These are phyloP conservation scores for Acestrorhynchus altus DNA, from an alignment of 2,797 vertebrate species.

Conservation along the genomic window DNA sequence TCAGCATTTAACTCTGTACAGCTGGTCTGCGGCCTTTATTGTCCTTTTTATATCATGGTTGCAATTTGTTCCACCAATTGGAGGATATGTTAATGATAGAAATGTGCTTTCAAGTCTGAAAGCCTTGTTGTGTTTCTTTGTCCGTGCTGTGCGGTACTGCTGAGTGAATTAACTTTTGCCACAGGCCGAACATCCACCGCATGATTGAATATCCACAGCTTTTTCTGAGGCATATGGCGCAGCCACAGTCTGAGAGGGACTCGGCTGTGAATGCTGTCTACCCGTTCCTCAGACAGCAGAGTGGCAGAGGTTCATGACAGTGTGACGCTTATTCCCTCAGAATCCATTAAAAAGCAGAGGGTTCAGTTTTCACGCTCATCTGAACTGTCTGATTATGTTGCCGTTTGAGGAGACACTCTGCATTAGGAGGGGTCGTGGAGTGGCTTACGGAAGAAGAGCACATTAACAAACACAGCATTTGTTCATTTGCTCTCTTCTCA, in stretches of 20 bases:
- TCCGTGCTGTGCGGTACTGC: not conserved
- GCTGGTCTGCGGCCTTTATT: not conserved
- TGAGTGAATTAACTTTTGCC: slow-evolving; percentile 21
- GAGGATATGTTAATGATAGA: not conserved
- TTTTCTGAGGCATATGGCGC: not conserved
- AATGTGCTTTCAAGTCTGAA: not conserved
- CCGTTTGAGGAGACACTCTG: slow-evolving; percentile 38
- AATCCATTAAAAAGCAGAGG: slow-evolving; percentile 47
- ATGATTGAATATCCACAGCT: slow-evolving; percentile 1
- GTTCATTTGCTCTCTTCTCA: not conserved
- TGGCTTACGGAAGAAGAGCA: not conserved
- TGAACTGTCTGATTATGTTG: slow-evolving; percentile 53
- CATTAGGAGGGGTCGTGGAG: slow-evolving; percentile 7
- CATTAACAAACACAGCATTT: slow-evolving; percentile 7
- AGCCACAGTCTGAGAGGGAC: not conserved
- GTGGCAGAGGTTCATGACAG: slow-evolving; percentile 18
- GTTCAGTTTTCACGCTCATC: slow-evolving; percentile 50
- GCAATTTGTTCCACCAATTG: slow-evolving; percentile 2
- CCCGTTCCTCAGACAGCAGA: slow-evolving; percentile 19
- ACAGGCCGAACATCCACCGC: not conserved
- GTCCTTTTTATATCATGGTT: not conserved
- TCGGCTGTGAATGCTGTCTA: slow-evolving; percentile 18
- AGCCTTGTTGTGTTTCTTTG: not conserved
- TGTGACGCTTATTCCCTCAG: slow-evolving; percentile 40
- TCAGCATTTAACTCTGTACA: not conserved